phyloP scores from a whole-genome alignment of 2,888 invertebrate species.

The Agapetus fuscipes region DNA sequence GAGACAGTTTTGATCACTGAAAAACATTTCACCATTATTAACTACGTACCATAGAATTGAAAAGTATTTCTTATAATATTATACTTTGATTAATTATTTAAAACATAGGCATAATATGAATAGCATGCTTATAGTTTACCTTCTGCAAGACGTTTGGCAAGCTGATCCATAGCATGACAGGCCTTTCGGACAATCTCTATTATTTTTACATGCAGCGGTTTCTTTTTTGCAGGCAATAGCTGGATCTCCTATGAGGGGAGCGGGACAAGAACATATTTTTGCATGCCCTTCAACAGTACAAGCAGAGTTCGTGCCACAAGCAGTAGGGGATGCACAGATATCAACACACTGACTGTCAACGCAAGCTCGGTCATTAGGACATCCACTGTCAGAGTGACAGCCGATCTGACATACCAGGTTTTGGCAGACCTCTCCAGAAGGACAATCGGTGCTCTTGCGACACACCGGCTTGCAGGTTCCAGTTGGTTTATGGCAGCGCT shows the following conservation, averaged over 20 bases:
- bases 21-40: constrained; percentile 26
- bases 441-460: constrained; percentile 75
- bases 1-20: constrained; percentile 69
- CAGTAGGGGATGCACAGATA: constrained; percentile 64
- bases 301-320: constrained; percentile 75
- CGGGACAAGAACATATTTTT: constrained; percentile 65
- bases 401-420: constrained; percentile 70
- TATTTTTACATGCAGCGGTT: constrained; percentile 50
- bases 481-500: constrained; percentile 50
- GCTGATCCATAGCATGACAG: constrained; percentile 69
- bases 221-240: constrained; percentile 62
- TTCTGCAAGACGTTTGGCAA: constrained; percentile 70
- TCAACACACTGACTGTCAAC: constrained; percentile 69
- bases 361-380: constrained; percentile 63
- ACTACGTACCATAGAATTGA: constrained; percentile 24
- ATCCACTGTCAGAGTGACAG: constrained; percentile 72
- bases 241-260: constrained; percentile 65
- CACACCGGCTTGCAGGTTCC: constrained; percentile 80
- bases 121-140: too few relatives aligned
- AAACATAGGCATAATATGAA: too few relatives aligned
- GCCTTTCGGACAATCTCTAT: constrained; percentile 59
- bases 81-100: too few relatives aligned
- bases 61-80: not conserved
- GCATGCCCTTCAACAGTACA: constrained; percentile 62
- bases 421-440: constrained; percentile 79